Conservation (phyloP, 2,888 invertebrate genomes). For the Perizoma affinitatum region DNA sequence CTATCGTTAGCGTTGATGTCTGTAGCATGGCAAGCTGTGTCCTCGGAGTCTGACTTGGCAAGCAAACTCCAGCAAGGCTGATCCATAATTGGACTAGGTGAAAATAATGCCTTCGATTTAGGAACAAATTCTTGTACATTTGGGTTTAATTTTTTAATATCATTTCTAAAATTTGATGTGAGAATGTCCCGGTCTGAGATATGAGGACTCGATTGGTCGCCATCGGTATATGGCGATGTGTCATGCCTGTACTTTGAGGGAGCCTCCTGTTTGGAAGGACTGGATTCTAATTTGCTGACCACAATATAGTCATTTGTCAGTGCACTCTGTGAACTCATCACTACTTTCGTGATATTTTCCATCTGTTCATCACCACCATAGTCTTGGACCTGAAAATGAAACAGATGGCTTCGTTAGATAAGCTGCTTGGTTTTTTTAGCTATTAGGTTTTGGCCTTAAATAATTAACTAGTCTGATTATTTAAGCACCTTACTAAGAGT, state of each 20-base stretch:
- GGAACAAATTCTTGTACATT: conserved; percentile 59
- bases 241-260: too few species aligned
- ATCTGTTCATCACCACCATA: conserved; percentile 16
- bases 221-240: too few species aligned
- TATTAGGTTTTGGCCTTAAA: too few species aligned
- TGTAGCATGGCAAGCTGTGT: not conserved
- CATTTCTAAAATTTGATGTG: too few species aligned
- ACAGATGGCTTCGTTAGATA: too few species aligned
- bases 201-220: too few species aligned
- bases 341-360: not conserved
- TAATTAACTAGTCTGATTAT: too few species aligned
- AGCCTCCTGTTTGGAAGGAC: not conserved
- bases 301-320: conserved; percentile 8
- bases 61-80: not conserved
- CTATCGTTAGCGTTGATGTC: too few species aligned
- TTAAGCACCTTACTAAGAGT: too few species aligned
- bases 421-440: too few species aligned
- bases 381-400: conserved; percentile 40
- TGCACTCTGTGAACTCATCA: not conserved
- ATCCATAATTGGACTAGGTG: conserved; percentile 11
- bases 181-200: too few species aligned
- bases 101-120: conserved; percentile 12
- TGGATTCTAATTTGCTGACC: conserved; percentile 51
- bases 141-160: conserved; percentile 48
- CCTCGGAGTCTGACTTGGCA: not conserved